These are phyloP conservation scores for Struthidea cinerea DNA, from an alignment of 2,113 vertebrate genomes.

Conservation along the genomic window DNA sequence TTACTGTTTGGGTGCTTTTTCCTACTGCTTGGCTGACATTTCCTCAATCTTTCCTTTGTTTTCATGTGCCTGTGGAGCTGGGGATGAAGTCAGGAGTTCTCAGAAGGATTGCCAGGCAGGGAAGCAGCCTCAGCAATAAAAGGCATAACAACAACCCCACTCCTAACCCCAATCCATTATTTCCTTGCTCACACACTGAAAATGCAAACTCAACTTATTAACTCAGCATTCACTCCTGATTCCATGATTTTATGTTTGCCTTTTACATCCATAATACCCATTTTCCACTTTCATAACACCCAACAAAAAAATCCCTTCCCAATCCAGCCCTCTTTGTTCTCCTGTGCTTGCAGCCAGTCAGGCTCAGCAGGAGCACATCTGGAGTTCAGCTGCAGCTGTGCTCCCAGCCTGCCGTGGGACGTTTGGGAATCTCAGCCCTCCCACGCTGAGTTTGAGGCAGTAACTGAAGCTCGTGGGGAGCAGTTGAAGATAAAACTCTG, in stretches of 20 bases:
- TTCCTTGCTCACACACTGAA: neutral
- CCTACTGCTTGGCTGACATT: neutral
- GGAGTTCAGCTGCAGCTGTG: conserved; percentile 3
- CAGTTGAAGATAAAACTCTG: fast-evolving
- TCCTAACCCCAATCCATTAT: neutral
- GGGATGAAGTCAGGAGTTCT: neutral
- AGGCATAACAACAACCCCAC: neutral
- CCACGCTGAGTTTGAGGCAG: neutral
- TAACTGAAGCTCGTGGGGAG: neutral
- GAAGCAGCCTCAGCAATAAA: neutral
- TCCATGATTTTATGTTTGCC: conserved; percentile 52
- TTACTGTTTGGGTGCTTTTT: neutral
- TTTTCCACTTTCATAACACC: conserved; percentile 9
- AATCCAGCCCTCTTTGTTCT: neutral
- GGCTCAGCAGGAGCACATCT: conserved; percentile 25
- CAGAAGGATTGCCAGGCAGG: neutral
- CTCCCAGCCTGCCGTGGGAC: neutral
- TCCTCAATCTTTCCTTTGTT: neutral
- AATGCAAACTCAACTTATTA: conserved; percentile 29
- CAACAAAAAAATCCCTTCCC: neutral
- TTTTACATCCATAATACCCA: neutral
- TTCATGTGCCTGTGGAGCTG: neutral
- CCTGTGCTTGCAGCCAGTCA: neutral
- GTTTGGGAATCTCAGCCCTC: neutral
- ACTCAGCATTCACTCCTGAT: conserved; percentile 35